phyloP scores from a whole-genome alignment of 2,797 vertebrate species.

The Labeo calbasu region DNA sequence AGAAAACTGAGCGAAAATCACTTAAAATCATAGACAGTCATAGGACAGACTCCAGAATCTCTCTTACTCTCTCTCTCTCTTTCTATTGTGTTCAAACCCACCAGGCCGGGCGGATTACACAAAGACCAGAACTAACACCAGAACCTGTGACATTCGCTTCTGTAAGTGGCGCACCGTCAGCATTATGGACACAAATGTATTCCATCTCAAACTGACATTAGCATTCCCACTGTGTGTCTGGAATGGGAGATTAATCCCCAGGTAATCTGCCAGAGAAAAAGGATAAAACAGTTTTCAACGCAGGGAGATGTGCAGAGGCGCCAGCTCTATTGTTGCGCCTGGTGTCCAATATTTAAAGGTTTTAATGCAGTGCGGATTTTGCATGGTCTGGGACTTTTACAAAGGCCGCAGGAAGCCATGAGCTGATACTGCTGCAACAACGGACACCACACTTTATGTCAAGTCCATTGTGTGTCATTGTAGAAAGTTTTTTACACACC shows the following conservation, averaged over 20 bases:
- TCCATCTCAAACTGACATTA: conserved; percentile 51
- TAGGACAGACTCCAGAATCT: conserved; percentile 35
- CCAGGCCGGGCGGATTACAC: conserved; percentile 37
- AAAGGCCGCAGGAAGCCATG: conserved; percentile 47
- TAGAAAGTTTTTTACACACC: conserved; percentile 71
- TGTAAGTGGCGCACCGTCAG: conserved; percentile 35
- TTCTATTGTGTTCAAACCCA: conserved; percentile 28
- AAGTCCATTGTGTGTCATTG: conserved; percentile 69
- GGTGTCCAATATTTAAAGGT: conserved; percentile 65
- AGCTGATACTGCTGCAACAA: conserved; percentile 71
- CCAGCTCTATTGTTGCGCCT: conserved; percentile 67
- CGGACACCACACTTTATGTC: conserved; percentile 66
- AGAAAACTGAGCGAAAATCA: conserved; percentile 16
- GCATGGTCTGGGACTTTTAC: conserved; percentile 73
- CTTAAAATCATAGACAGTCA: conserved; percentile 44
- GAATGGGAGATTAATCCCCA: conserved; percentile 55
- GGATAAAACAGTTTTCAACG: conserved; percentile 31
- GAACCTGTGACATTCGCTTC: conserved; percentile 43
- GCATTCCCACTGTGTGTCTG: conserved; percentile 51
- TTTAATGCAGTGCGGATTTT: conserved; percentile 66
- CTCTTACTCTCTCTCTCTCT: neutral
- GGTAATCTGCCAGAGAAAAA: conserved; percentile 55
- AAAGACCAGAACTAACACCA: conserved; percentile 44
- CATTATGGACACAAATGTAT: conserved; percentile 50
- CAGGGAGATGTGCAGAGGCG: conserved; percentile 55